These are phyloP conservation scores for Etheostoma spectabile DNA, from an alignment of 2,113 vertebrate genomes.

Conservation along the genomic window DNA sequence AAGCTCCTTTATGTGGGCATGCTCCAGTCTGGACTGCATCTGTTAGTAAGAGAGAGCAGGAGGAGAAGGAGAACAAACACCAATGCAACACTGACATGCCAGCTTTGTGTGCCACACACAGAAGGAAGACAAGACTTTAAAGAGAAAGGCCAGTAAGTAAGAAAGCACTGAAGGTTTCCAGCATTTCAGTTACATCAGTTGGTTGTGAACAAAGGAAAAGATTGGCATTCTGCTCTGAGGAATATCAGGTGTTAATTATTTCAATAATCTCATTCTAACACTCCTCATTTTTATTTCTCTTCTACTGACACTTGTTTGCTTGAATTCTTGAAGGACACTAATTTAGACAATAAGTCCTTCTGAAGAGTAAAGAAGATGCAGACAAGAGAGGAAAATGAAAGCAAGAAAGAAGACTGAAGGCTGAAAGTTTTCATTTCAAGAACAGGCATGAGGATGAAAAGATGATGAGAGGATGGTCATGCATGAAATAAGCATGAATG, in stretches of 20 bases:
- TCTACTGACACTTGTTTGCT: slow-evolving; percentile 5
- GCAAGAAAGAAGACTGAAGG: neutral
- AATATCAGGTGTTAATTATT: neutral
- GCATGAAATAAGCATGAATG: slow-evolving; percentile 11
- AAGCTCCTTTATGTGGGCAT: slow-evolving; percentile 99
- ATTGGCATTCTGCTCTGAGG: slow-evolving; percentile 9
- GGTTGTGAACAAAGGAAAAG: neutral
- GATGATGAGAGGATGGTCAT: slow-evolving; percentile 18
- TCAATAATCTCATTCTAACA: slow-evolving; percentile 20
- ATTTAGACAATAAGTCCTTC: neutral
- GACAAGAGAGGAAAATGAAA: slow-evolving; percentile 25
- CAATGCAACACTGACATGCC: slow-evolving; percentile 96
- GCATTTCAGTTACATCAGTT: slow-evolving; percentile 12
- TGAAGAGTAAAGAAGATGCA: slow-evolving; percentile 26
- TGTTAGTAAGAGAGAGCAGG: slow-evolving; percentile 92
- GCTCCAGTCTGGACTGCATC: slow-evolving; percentile 99
- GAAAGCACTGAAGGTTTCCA: slow-evolving; percentile 28
- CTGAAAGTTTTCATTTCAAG: slow-evolving; percentile 19
- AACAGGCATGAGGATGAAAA: slow-evolving; percentile 20
- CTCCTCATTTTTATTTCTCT: slow-evolving; percentile 7
- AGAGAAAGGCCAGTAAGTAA: slow-evolving; percentile 39
- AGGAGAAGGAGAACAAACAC: slow-evolving; percentile 93
- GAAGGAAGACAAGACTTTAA: slow-evolving; percentile 35
- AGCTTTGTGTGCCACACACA: slow-evolving; percentile 83
- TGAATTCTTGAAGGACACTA: slow-evolving; percentile 11